Conservation (phyloP, 2,113 vertebrate species). For the Manacus vitellinus region DNA sequence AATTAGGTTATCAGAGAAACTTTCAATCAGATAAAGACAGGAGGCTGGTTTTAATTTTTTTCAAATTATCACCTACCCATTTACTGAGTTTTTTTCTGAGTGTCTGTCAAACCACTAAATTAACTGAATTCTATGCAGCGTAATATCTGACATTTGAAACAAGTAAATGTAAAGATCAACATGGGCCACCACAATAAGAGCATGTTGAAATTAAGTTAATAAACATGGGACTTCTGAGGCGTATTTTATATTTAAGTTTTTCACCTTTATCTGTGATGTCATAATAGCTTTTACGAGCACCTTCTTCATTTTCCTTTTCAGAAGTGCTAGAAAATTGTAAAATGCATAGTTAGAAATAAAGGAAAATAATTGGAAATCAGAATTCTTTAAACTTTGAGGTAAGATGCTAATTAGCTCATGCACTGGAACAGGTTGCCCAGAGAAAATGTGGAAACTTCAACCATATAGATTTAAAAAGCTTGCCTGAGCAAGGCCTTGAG, state of each 20-base stretch:
- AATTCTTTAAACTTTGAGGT: neutral
- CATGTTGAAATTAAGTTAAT: neutral
- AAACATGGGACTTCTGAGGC: neutral
- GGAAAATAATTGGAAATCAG: neutral
- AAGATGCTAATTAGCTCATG: conserved; percentile 43
- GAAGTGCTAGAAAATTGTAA: neutral
- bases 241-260: neutral
- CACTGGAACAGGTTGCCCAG: neutral
- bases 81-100: neutral
- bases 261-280: neutral
- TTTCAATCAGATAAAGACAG: neutral
- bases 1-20: neutral
- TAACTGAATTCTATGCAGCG: neutral
- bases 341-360: conserved; percentile 50
- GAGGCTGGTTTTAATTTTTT: neutral
- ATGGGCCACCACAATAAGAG: neutral
- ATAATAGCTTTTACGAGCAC: neutral
- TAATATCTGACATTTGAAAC: neutral
- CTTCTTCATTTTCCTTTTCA: neutral
- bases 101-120: neutral
- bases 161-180: neutral
- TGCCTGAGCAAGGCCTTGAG: neutral
- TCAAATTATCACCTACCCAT: neutral
- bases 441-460: neutral
- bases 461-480: neutral